Evolutionary conservation across 2,888 invertebrate genomes (phyloP), one percentile per base, ranked within the genome.

Genomic region (Hirudinaria manillensis): DNA sequence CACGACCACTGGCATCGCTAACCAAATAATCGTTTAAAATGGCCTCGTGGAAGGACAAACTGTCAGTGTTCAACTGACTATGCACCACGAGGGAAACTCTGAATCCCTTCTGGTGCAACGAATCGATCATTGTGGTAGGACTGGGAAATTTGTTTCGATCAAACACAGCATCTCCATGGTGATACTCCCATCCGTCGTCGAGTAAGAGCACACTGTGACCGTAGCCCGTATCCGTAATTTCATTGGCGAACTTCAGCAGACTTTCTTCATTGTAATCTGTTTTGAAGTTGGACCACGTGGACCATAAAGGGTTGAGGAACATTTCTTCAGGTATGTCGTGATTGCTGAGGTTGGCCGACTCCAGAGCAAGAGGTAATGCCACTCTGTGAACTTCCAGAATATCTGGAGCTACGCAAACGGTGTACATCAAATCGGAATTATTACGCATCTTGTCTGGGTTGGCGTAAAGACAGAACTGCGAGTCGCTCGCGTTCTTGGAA

Each of bases 121-220:
- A 86, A 45, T 87, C 84, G 0, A 91, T 87, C 27, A 92, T 86
- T 70, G 87, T 83, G 73, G 86, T 88, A 16, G 92, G 88, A 79
- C 91, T 86, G 0, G 90, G 89, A 81, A 93, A 91, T 82, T 90
- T 91, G 13, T 84, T 85, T 34, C 86, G 86, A 79, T 91, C 88
- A 77, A 94, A 92, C 4, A 88, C 88, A 92, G 92, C 86, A 0
- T 92, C 91, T 0, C 94, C 94, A 82, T 93, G 93, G 82, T 92
- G 92, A 10, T 89, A 89, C 84, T 94, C 93, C 92, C 93, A 94
- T 27, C 90, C 89, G 88, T 89, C 74, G 80, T 94, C 89, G 76
- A 95, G 92, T 86, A 93, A 93, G 19, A 84, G 65, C 16, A 81
- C 79, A 38, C 81, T 78, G 68, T 79, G 79, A 0, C 77, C 73